A percentile compares a stretch with the other conserved stretches of the same genome.
Evolutionary conservation across 2,797 vertebrate genomes (phyloP).

Genomic region (Lacerta viridis): DNA sequence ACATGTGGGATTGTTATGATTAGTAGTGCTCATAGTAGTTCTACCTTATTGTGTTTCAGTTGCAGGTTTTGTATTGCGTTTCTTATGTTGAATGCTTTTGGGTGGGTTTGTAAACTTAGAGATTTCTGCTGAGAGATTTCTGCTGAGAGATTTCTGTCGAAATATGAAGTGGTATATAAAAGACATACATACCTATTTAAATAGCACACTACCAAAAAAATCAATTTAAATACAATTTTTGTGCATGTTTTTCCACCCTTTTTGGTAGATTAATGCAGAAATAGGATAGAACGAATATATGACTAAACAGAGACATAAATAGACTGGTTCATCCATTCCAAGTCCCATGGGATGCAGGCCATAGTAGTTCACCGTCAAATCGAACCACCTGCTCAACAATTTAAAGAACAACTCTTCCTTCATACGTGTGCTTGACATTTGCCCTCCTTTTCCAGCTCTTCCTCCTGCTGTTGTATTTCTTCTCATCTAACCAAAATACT

Average conservation of each 20-base stretch:
- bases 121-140: no score
- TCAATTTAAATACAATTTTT: not conserved
- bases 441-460: not conserved
- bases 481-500: not conserved
- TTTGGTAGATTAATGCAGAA: not conserved
- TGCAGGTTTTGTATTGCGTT: no score
- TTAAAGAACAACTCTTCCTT: not conserved
- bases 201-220: not conserved
- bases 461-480: not conserved
- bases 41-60: no score
- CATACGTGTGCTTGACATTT: not conserved
- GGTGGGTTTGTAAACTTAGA: no score
- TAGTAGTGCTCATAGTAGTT: no score
- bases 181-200: not conserved
- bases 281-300: not conserved
- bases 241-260: not conserved
- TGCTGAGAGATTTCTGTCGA: not conserved
- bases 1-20: no score
- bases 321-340: not conserved
- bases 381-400: not conserved
- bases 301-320: not conserved
- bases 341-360: not conserved
- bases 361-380: not conserved
- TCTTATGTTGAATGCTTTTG: no score
- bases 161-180: not conserved